These are phyloP conservation scores for Glaucidium brasilianum DNA, from an alignment of 2,113 vertebrate genomes.

Conservation along the genomic window DNA sequence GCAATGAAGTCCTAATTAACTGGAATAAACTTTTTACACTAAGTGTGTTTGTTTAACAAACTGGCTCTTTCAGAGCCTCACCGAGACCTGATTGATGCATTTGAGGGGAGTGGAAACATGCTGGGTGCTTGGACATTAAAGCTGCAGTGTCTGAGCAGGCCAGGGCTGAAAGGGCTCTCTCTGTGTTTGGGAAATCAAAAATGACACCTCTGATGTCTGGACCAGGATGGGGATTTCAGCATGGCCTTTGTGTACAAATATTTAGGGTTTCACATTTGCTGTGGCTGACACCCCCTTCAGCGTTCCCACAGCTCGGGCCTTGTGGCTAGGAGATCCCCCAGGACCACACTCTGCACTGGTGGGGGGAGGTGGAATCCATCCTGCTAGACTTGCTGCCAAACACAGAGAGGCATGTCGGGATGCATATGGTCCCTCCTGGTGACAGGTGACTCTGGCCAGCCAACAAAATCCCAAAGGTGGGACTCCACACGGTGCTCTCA, in stretches of 20 bases:
- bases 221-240: conserved; percentile 16
- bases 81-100: conserved; percentile 70
- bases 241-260: conserved; percentile 46
- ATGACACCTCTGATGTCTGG: conserved; percentile 69
- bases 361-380: not conserved
- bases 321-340: not conserved
- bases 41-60: conserved; percentile 79
- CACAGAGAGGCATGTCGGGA: accelerated
- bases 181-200: conserved; percentile 65
- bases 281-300: not conserved
- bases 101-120: conserved; percentile 61
- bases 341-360: accelerated
- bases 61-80: conserved; percentile 75
- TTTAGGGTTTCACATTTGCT: not conserved
- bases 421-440: accelerated
- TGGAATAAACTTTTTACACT: conserved; percentile 80
- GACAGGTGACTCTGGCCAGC: not conserved
- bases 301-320: accelerated
- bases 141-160: conserved; percentile 63
- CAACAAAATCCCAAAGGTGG: not conserved
- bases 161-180: conserved; percentile 65
- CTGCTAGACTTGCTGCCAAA: not conserved
- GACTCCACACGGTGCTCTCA: not conserved
- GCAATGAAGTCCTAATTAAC: conserved; percentile 77
- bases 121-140: conserved; percentile 64